phyloP scores from a whole-genome alignment of 1,140 invertebrate species.

The Monochamus saltuarius region DNA sequence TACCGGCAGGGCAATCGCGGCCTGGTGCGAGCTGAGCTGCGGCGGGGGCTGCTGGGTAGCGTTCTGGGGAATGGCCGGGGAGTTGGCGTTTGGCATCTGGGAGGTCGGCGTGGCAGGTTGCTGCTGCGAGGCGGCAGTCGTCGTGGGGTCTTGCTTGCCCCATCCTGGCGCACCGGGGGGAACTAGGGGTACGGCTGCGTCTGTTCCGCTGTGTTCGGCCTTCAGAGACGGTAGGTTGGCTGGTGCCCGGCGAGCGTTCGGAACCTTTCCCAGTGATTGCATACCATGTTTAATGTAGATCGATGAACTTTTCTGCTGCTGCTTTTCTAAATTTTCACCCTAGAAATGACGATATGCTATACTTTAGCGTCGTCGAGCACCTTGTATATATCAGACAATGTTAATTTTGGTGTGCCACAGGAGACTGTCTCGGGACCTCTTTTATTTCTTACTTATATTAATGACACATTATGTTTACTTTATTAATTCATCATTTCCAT shows the following conservation, averaged over 20 bases:
- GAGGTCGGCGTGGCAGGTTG: constrained; percentile 13
- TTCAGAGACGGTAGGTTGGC: constrained; percentile 96
- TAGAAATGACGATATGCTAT: constrained; percentile 58
- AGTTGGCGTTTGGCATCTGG: constrained; percentile 21
- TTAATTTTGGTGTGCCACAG: no score
- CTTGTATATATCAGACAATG: no score
- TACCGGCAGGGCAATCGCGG: constrained; percentile 47
- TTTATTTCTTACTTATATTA: no score
- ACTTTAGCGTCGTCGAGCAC: no score
- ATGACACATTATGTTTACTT: no score
- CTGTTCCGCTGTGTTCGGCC: constrained; percentile 68
- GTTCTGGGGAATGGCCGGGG: constrained; percentile 23
- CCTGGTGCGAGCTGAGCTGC: constrained; percentile 43
- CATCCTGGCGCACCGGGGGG: constrained; percentile 51
- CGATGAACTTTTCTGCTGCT: constrained; percentile 83
- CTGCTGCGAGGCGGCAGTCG: constrained; percentile 6
- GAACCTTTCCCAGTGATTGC: constrained; percentile 97
- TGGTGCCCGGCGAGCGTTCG: constrained; percentile 90
- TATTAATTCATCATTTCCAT: no score
- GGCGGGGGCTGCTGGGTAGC: constrained; percentile 24
- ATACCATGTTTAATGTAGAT: constrained; percentile 92
- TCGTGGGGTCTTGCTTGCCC: constrained; percentile 47
- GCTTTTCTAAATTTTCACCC: constrained; percentile 86
- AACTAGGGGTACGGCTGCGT: constrained; percentile 50
- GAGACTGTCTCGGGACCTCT: no score